Evolutionary conservation across 2,888 invertebrate species (phyloP).

Genomic region (Adelphocoris suturalis): DNA sequence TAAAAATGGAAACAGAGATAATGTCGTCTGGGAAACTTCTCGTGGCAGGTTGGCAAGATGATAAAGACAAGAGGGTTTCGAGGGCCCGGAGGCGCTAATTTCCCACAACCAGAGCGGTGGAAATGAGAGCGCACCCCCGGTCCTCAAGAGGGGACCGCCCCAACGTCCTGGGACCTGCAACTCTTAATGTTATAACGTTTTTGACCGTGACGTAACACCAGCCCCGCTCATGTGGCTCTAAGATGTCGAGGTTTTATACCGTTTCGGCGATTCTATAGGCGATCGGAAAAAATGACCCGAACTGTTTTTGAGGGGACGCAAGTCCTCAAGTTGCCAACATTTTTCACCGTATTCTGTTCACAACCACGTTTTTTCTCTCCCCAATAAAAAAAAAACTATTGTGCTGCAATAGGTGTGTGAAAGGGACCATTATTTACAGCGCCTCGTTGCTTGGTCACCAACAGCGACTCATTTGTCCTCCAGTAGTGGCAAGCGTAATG

Average conservation of each 20-base stretch:
- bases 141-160: neutral
- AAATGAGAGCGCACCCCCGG: slow-evolving; percentile 18
- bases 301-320: slow-evolving; percentile 17
- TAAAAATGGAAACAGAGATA: slow-evolving; percentile 32
- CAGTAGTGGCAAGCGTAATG: neutral
- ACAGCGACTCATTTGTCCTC: neutral
- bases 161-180: slow-evolving; percentile 18
- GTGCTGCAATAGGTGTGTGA: neutral
- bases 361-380: neutral
- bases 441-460: neutral
- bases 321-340: slow-evolving; percentile 19
- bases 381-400: no score
- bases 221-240: neutral
- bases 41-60: slow-evolving; percentile 4
- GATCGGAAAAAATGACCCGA: neutral
- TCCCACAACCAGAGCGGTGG: neutral
- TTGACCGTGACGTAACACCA: neutral
- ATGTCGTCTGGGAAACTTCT: slow-evolving; percentile 15
- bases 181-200: slow-evolving; percentile 24
- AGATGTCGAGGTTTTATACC: neutral
- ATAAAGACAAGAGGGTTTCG: neutral
- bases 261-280: neutral
- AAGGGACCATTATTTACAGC: neutral
- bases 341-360: neutral
- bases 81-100: slow-evolving; percentile 14